These are phyloP conservation scores for Zophobas atratus DNA, from an alignment of 1,140 invertebrate species.

Conservation along the genomic window DNA sequence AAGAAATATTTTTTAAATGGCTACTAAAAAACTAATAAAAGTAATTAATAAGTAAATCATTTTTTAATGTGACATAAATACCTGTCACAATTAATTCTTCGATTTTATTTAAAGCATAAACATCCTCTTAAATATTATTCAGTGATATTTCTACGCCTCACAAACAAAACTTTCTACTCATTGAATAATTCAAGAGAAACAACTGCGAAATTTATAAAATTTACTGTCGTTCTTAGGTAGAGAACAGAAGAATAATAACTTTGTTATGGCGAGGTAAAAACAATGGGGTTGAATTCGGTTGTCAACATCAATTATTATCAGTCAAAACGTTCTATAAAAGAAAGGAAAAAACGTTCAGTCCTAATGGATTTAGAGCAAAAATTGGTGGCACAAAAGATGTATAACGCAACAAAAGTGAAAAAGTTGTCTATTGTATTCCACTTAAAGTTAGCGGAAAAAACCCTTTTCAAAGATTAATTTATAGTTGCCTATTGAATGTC, in stretches of 20 bases:
- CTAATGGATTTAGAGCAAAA: constrained; percentile 25
- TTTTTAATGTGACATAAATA: too few species aligned
- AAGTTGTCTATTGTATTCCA: constrained; percentile 6
- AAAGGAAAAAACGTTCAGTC: constrained; percentile 3
- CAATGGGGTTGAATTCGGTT: not conserved
- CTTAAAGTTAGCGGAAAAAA: constrained; percentile 27
- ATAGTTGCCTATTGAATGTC: constrained; percentile 19
- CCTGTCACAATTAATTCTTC: too few species aligned
- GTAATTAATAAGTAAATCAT: too few species aligned
- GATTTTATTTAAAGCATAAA: too few species aligned
- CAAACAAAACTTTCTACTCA: constrained; percentile 25
- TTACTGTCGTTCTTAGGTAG: constrained; percentile 7
- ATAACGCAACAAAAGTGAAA: constrained; percentile 13
- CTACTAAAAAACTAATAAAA: too few species aligned
- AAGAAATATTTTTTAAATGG: too few species aligned
- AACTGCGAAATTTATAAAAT: constrained; percentile 26
- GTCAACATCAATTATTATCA: constrained; percentile 36
- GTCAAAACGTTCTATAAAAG: not conserved
- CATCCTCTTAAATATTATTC: too few species aligned
- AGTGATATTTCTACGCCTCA: not conserved
- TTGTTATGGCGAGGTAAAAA: constrained; percentile 30
- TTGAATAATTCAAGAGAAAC: constrained; percentile 30
- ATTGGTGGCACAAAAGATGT: constrained; percentile 15
- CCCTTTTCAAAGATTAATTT: constrained; percentile 17
- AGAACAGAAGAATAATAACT: constrained; percentile 24